Evolutionary conservation across 2,888 invertebrate genomes (phyloP), one percentile per base, ranked within the genome.

Genomic region (Pristionchus entomophagus): DNA sequence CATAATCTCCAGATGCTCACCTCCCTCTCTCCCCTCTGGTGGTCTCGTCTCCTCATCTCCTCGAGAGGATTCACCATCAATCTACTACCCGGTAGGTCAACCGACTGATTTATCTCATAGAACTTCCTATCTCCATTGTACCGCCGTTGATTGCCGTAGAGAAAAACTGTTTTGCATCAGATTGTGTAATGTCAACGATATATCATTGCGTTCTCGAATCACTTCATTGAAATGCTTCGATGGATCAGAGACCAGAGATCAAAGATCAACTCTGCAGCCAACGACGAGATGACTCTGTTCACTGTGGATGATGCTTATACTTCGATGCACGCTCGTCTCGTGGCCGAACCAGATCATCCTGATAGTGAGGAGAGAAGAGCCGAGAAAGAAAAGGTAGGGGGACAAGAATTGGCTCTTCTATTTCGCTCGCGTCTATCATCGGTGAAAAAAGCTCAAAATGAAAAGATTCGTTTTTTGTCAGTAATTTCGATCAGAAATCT

Each of bases 41-140:
- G 92, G 92, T 92, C 92, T 26, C 89, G 92, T 8, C 87, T 92
- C 32, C 89, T 92, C 22, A 92, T 92, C 45, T 89, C 92, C 14
- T 89, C 89, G 32, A 88, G 92, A 17, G 92, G 92, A 77, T 92
- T 91, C 88, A 91, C 92, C 45, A 87, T 91, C 78, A 92, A 92
- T 49, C 69, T 84, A 17, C 35, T 84, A 22, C 69, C 41, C 1
- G 69, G 84, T 80, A 41, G 32, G 81, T 45, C 45, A 14, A n/a
- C n/a, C n/a, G n/a, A n/a, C n/a, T n/a, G 45, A 14, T 45, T 6
- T 45, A 45, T 45, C 45, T 10, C n/a, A n/a, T n/a, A n/a, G n/a
- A n/a, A n/a, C n/a, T n/a, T n/a, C n/a, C n/a, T n/a, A n/a, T n/a
- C n/a, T n/a, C n/a, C n/a, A n/a, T n/a, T n/a, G n/a, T n/a, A n/a